Evolutionary conservation across 2,888 invertebrate genomes (phyloP), one percentile per base, ranked within the genome.

Genomic region (Cloeon dipterum): DNA sequence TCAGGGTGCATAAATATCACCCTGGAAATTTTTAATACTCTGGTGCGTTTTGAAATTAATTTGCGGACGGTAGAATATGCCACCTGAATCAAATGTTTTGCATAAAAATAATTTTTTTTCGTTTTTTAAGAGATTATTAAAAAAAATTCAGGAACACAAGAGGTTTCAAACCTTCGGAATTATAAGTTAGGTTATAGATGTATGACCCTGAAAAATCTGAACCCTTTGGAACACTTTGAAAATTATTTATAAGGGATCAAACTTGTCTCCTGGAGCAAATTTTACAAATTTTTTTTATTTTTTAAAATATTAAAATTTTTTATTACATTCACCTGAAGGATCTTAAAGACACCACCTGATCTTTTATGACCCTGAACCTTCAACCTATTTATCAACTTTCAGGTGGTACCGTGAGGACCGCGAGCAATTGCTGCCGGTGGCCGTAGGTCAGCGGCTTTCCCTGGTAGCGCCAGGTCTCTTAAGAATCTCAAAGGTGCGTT

Each of bases 371-470:
- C n/a, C n/a, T n/a, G n/a, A n/a, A n/a, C n/a, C n/a, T n/a, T n/a
- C n/a, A n/a, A n/a, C n/a, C n/a, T n/a, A n/a, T n/a, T n/a, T n/a
- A n/a, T n/a, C n/a, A n/a, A n/a, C n/a, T n/a, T n/a, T n/a, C n/a
- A 74, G 74, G 54, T 81, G 81, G 81, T 74, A 72, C 55, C 68
- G 73, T 40, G 77, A 77, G 52, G 66, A 72, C 46, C 73, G 70
- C 49, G 74, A 74, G 41, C 70, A 74, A 52, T 52, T 72, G 48
- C 61, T 68, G 46, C 72, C 74, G 32, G 63, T 79, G 53, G 69
- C 70, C 47, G 61, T 74, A 46, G 34, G 38, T 11, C 38, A 38
- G 33, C 55, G 70, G 41, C 60, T 68, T 42, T 63, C 60, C 42
- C 59, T 68, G 44, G 59, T 68, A 44, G 63, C 66, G 14, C 66